These are phyloP conservation scores for Leptestheria dahalacensis DNA, from an alignment of 1,140 invertebrate species.

Conservation along the genomic window DNA sequence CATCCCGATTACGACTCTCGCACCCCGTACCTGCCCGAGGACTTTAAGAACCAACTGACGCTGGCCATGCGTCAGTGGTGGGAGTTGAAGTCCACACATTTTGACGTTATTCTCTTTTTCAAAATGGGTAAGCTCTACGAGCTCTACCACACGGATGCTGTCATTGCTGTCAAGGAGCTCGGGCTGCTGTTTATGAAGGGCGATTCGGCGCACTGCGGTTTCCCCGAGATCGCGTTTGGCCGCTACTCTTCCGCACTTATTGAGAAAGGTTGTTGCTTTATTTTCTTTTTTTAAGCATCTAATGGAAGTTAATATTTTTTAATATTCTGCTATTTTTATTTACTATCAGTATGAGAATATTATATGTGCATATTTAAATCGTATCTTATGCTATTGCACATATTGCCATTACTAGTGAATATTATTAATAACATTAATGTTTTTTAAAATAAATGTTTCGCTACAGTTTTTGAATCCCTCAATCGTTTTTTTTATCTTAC, in stretches of 20 bases:
- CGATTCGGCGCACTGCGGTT: slow-evolving; percentile 88
- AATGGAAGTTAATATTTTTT: too few species aligned
- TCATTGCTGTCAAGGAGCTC: slow-evolving; percentile 75
- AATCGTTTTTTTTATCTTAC: too few species aligned
- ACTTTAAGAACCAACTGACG: slow-evolving; percentile 59
- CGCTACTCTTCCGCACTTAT: slow-evolving; percentile 74
- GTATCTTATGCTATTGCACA: too few species aligned
- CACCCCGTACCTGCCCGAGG: slow-evolving; percentile 68
- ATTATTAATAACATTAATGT: too few species aligned
- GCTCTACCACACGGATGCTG: slow-evolving; percentile 97
- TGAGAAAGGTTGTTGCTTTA: too few species aligned
- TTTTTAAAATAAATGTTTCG: too few species aligned
- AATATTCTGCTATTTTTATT: too few species aligned
- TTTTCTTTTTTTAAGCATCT: too few species aligned
- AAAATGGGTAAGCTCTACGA: slow-evolving; percentile 99
- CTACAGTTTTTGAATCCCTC: too few species aligned
- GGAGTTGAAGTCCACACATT: slow-evolving; percentile 78
- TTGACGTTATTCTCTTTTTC: slow-evolving; percentile 89
- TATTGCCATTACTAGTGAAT: too few species aligned
- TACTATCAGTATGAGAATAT: too few species aligned
- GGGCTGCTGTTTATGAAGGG: slow-evolving; percentile 90
- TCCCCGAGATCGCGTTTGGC: slow-evolving; percentile 84
- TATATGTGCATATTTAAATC: too few species aligned
- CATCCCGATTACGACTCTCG: slow-evolving; percentile 75
- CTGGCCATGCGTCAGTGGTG: slow-evolving; percentile 89